Conservation (phyloP, 2,888 invertebrate species). For the Subacronicta megacephala region DNA sequence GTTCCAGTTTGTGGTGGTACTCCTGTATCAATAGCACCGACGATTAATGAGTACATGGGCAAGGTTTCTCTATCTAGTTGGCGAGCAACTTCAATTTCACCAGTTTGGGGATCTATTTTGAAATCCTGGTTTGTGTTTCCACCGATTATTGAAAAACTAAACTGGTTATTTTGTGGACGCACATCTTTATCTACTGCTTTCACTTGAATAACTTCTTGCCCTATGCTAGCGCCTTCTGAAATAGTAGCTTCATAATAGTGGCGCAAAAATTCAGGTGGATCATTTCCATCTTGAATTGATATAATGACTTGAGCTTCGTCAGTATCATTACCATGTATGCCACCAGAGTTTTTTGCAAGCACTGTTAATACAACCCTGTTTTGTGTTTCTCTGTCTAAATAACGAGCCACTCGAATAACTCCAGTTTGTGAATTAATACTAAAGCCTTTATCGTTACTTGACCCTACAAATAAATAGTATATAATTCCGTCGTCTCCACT, state of each 20-base stretch:
- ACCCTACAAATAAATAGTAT: constrained; percentile 97
- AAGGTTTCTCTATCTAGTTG: constrained; percentile 95
- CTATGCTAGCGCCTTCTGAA: constrained; percentile 94
- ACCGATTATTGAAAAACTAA: constrained; percentile 96
- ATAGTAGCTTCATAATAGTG: constrained; percentile 94
- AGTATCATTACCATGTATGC: constrained; percentile 98
- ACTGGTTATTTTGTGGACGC: constrained; percentile 96
- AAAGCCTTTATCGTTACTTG: constrained; percentile 97
- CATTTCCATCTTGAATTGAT: constrained; percentile 98
- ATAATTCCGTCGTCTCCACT: constrained; percentile 96
- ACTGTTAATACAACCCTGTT: constrained; percentile 97
- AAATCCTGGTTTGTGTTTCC: constrained; percentile 96
- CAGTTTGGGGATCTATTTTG: constrained; percentile 96
- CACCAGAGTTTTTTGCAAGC: constrained; percentile 98
- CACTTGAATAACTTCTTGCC: constrained; percentile 93
- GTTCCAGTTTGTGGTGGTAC: constrained; percentile 97
- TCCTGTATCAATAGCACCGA: constrained; percentile 97
- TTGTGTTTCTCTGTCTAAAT: constrained; percentile 96
- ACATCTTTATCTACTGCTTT: constrained; percentile 97
- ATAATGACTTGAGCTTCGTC: constrained; percentile 98
- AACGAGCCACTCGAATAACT: constrained; percentile 94
- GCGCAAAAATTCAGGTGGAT: constrained; percentile 97
- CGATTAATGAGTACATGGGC: constrained; percentile 92
- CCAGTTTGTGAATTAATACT: constrained; percentile 95
- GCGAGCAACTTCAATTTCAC: constrained; percentile 94